Evolutionary conservation across 2,888 invertebrate species (phyloP), one percentile per base, ranked within the genome.

Genomic region (Lomographa bimaculata): DNA sequence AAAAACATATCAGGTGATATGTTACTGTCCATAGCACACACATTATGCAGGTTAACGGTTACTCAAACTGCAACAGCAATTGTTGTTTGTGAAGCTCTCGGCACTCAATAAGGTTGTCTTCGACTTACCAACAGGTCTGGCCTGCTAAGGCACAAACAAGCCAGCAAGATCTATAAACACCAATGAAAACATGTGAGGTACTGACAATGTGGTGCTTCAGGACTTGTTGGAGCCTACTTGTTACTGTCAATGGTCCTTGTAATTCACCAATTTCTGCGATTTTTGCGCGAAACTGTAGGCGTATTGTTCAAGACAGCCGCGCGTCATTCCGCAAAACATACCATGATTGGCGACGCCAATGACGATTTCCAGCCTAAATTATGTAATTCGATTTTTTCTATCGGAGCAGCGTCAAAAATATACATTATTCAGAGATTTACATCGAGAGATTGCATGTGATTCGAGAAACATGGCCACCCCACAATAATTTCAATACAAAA

Each of bases 81-180:
- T 70, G 70, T 72, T 78, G 78, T 78, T 73, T 71, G 69, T 71
- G 68, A 84, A 85, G 86, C 85, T 71, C 61, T 71, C 67, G 60
- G 71, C 84, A 80, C 74, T 78, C 78, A 67, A 60, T 74, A 71
- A 69, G 59, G 63, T 68, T 65, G 59, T 82, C 79, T 82, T 85
- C 78, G 71, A 92, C 92, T 92, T 92, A 92, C 92, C 92, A 92
- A 91, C 89, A 92, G 91, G 90, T 92, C 92, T 92, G 92, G 92
- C 92, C 92, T 92, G 87, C 89, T 90, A 91, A 92, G 92, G 92
- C 92, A 92, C 92, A 92, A 91, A 91, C 92, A 92, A 92, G 92
- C 92, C 92, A 92, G 91, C 91, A 92, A 92, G 89, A 92, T 92
- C 92, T 92, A 92, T 89, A 92, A n/a, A 92, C 91, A 90, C 85